Evolutionary conservation across 2,888 invertebrate genomes (phyloP).

Genomic region (Eristalinus aeneus): DNA sequence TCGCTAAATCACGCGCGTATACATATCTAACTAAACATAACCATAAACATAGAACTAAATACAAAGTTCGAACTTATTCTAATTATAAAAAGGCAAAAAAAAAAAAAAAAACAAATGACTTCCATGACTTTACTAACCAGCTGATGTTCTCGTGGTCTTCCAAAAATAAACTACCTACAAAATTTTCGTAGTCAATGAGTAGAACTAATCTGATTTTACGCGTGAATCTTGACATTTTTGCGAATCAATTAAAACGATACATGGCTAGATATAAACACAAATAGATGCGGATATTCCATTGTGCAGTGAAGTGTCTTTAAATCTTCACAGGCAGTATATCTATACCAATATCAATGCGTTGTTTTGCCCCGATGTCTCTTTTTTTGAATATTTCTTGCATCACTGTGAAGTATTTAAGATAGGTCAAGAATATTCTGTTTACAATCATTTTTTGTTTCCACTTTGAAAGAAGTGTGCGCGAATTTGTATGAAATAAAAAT

Average conservation of each 20-base stretch:
- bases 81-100: conserved; percentile 26
- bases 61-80: conserved; percentile 5
- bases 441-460: background rate
- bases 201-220: conserved; percentile 26
- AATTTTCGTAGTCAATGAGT: conserved; percentile 25
- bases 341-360: background rate
- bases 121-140: conserved; percentile 44
- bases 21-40: background rate
- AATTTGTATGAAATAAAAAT: background rate
- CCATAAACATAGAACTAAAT: background rate
- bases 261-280: background rate
- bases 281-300: background rate
- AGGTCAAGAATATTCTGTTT: background rate
- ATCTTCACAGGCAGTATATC: background rate
- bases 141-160: conserved; percentile 39
- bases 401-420: background rate
- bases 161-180: conserved; percentile 32
- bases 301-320: background rate
- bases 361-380: background rate
- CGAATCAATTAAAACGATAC: conserved; percentile 3
- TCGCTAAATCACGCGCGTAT: conserved; percentile 26
- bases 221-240: conserved; percentile 17
- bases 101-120: conserved; percentile 14
- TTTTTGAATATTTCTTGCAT: background rate
- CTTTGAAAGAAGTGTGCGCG: background rate